Base-by-base conservation (phyloP, 2,113 vertebrate genomes). In the Quiscalus mexicanus region DNA sequence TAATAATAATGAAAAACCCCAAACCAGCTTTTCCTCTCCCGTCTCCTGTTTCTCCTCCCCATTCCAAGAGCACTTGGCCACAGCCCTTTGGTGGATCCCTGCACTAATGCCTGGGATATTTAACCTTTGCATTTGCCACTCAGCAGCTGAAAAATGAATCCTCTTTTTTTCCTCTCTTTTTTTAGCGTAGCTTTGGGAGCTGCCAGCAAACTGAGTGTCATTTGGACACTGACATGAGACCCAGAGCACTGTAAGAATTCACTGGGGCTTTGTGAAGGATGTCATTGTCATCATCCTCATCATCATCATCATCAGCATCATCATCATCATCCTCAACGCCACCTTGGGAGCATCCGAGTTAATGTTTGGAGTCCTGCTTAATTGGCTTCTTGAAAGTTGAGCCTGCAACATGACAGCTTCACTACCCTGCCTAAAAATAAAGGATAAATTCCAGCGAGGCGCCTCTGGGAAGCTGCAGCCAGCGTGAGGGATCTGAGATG, bases 371-470 rank as follows among this genome's bases (percentile, higher is more conserved):
- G 50, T 35, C 5, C 45, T 60, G 82, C 70, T 86, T 95, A 91
- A 90, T 81, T 93, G 39, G 50, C 81, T 97, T 65, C 65, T 71
- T 15, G 20, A 69, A 69, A 84, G 79, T 7, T 60, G 84, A 94
- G 93, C 84, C 87, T 91, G 71, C 79, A 24, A 70, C 84, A 77
- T 14, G 86, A 90, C 93, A 93, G 90, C 94, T 71, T 93, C 60
- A 15, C 59, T 41, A 42, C 75, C 47, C 55, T 7, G 63, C 31
- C 83, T 94, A 41, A 87, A 95, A 94, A 95, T 53, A 88, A 58
- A 89, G 71, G 89, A 12, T 12, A 39, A 63, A 76, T 78, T 89
- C 37, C 68, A 80, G 59, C 2, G 67, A 89, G 93, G 53, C 10
- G 37, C 88, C 89, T 82, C 49, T 56, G 35, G 87, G 87, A 95